phyloP scores from a whole-genome alignment of 2,888 invertebrate species.

The Junonia oenone region DNA sequence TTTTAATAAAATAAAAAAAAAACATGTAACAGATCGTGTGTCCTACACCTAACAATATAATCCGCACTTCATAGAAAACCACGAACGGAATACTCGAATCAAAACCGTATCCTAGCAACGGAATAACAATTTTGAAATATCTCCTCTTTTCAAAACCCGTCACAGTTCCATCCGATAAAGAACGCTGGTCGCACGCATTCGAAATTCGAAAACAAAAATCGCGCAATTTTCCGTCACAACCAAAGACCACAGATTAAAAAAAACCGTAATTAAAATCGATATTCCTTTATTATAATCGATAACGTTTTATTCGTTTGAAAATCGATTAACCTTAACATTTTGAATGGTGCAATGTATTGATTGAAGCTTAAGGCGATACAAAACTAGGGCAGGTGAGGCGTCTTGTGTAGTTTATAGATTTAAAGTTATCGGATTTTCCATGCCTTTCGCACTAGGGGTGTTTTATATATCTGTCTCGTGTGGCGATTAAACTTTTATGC shows the following conservation, averaged over 20 bases:
- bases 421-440: conserved; percentile 9
- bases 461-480: conserved; percentile 6
- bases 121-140: conserved; percentile 53
- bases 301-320: conserved; percentile 7
- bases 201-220: conserved; percentile 18
- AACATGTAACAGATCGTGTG: not conserved
- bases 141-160: conserved; percentile 30
- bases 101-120: conserved; percentile 50
- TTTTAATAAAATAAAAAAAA: not conserved
- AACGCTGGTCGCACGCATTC: conserved; percentile 41
- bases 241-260: not conserved
- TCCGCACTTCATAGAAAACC: conserved; percentile 22
- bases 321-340: conserved; percentile 48
- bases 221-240: not conserved
- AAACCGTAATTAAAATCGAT: not conserved
- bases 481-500: conserved; percentile 22
- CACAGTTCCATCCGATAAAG: conserved; percentile 36
- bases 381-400: conserved; percentile 49
- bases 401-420: conserved; percentile 36
- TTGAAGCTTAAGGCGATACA: conserved; percentile 37
- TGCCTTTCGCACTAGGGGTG: conserved; percentile 12
- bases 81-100: conserved; percentile 25
- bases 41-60: conserved; percentile 19
- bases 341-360: conserved; percentile 55
- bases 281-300: too few relatives aligned